phyloP scores from a whole-genome alignment of 2,888 invertebrate genomes.

The Eledona agricola region DNA sequence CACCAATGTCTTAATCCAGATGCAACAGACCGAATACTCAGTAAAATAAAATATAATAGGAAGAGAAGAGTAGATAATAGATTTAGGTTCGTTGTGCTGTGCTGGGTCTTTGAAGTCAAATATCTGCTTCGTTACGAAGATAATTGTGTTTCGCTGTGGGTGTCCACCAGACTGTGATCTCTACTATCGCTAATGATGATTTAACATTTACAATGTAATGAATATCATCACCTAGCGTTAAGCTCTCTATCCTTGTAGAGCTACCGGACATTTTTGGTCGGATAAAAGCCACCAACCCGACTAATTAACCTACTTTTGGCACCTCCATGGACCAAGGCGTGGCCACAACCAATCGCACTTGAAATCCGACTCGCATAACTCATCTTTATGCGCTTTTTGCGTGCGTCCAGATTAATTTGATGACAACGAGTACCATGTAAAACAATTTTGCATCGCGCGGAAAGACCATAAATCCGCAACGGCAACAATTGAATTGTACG shows the following conservation, averaged over 20 bases:
- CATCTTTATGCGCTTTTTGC: conserved; percentile 30
- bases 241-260: conserved; percentile 22
- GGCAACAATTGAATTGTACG: background rate
- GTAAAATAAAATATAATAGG: too few relatives aligned
- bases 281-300: conserved; percentile 32
- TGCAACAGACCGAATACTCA: too few relatives aligned
- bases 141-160: conserved; percentile 36
- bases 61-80: too few relatives aligned
- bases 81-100: too few relatives aligned
- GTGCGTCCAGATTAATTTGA: conserved; percentile 37
- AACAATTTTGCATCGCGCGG: conserved; percentile 9
- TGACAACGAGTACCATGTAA: conserved; percentile 29
- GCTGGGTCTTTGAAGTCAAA: background rate
- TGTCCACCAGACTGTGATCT: conserved; percentile 15
- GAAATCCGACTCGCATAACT: conserved; percentile 25
- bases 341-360: conserved; percentile 30
- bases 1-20: too few relatives aligned
- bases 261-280: conserved; percentile 23
- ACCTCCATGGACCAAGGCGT: conserved; percentile 31
- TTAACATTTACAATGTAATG: conserved; percentile 39
- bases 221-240: conserved; percentile 37
- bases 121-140: conserved; percentile 32
- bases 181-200: conserved; percentile 35
- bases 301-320: conserved; percentile 36
- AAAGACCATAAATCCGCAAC: conserved; percentile 15